These are phyloP conservation scores for Malurus leucopterus DNA, from an alignment of 2,797 vertebrate genomes.

Conservation along the genomic window DNA sequence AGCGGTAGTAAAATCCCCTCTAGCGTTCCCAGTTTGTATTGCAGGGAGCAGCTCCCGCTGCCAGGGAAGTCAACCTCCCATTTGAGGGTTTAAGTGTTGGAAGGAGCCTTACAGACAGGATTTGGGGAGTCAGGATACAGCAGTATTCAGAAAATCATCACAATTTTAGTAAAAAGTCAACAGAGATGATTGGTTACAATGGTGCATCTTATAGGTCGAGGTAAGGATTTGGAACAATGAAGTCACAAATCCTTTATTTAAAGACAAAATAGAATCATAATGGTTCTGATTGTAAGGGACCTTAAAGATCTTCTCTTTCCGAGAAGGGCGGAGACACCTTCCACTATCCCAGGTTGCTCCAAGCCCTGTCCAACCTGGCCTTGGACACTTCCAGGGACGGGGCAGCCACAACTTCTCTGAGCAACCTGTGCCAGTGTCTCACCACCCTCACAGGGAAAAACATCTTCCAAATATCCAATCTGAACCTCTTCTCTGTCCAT, in stretches of 20 bases:
- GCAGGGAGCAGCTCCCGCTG: not conserved
- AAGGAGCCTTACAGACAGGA: not conserved
- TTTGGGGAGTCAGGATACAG: not conserved
- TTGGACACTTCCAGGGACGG: not conserved
- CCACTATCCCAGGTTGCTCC: fast-evolving
- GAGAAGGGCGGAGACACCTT: not conserved
- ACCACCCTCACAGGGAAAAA: not conserved
- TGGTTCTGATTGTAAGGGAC: not conserved
- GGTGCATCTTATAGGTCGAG: not conserved
- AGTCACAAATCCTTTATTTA: not conserved
- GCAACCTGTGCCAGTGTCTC: not conserved
- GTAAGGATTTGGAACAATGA: not conserved
- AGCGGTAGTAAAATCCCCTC: constrained; percentile 56
- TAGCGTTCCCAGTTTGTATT: not conserved
- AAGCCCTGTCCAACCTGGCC: fast-evolving
- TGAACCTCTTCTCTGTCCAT: not conserved
- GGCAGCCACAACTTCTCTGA: not conserved
- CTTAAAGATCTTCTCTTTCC: not conserved
- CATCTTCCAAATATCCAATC: not conserved
- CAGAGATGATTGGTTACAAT: not conserved
- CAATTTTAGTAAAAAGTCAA: not conserved
- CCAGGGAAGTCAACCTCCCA: not conserved
- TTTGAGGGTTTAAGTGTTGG: not conserved
- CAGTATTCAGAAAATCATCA: not conserved
- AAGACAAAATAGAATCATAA: not conserved